phyloP scores from a whole-genome alignment of 2,113 vertebrate species.

The Myodes glareolus region DNA sequence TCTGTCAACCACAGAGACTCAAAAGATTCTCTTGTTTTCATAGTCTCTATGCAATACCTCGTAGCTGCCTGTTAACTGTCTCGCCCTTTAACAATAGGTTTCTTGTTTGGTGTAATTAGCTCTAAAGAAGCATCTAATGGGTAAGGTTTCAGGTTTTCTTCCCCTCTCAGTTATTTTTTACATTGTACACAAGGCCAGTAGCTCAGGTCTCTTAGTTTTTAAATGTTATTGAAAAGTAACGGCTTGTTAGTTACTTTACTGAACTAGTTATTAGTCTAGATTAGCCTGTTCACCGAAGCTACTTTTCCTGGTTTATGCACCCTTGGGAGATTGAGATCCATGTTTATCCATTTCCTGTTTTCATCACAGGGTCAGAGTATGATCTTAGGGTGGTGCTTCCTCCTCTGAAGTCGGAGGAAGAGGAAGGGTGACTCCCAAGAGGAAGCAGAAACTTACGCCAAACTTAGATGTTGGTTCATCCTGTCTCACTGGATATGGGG shows the following conservation, averaged over 20 bases:
- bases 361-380: background rate
- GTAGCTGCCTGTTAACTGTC: background rate
- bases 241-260: background rate
- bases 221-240: background rate
- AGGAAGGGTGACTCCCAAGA: background rate
- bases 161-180: background rate
- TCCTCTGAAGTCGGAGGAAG: background rate
- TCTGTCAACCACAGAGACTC: background rate
- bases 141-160: background rate
- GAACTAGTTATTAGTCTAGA: background rate
- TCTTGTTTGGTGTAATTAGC: background rate
- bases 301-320: background rate
- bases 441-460: background rate
- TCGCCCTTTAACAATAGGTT: background rate
- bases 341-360: slow-evolving; percentile 38
- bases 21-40: background rate
- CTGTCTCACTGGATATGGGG: background rate
- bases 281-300: background rate
- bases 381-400: background rate
- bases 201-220: background rate
- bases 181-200: background rate
- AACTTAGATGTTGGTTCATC: background rate
- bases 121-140: background rate
- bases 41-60: background rate
- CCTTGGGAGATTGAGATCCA: background rate